These are phyloP conservation scores for Ormyrus rosae DNA, from an alignment of 2,888 invertebrate genomes.

Conservation along the genomic window DNA sequence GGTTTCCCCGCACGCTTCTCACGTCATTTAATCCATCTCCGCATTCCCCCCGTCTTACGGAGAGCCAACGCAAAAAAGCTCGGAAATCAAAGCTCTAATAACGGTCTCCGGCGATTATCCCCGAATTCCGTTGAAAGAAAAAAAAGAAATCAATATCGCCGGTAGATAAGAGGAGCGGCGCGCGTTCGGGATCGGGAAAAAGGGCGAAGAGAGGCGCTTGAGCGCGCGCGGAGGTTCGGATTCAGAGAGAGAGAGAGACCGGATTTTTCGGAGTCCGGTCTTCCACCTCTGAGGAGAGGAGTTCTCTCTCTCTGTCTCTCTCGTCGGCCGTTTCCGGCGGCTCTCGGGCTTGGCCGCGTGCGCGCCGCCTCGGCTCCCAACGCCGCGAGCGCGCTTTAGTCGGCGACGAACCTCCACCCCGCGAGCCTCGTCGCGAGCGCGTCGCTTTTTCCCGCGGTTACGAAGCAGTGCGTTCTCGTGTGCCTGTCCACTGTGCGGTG, in stretches of 20 bases:
- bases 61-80: no score
- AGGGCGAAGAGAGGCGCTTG: neutral
- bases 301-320: no score
- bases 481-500: neutral
- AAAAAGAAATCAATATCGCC: constrained; percentile 1
- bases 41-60: no score
- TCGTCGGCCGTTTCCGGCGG: constrained; percentile 32
- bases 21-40: no score
- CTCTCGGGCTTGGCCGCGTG: constrained; percentile 34
- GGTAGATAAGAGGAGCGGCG: neutral
- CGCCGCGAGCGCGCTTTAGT: constrained; percentile 34
- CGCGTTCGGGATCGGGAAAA: neutral
- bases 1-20: no score
- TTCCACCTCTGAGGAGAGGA: constrained; percentile 34
- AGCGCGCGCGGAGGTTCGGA: no score
- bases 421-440: constrained; percentile 38
- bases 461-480: neutral
- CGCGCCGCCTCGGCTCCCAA: neutral
- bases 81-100: no score
- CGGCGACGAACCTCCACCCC: constrained; percentile 48
- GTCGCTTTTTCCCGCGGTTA: neutral
- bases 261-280: constrained; percentile 47
- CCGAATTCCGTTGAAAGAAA: neutral
- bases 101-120: no score
- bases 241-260: constrained; percentile 36